Evolutionary conservation across 2,888 invertebrate genomes (phyloP).

Genomic region (Tyria jacobaeae): DNA sequence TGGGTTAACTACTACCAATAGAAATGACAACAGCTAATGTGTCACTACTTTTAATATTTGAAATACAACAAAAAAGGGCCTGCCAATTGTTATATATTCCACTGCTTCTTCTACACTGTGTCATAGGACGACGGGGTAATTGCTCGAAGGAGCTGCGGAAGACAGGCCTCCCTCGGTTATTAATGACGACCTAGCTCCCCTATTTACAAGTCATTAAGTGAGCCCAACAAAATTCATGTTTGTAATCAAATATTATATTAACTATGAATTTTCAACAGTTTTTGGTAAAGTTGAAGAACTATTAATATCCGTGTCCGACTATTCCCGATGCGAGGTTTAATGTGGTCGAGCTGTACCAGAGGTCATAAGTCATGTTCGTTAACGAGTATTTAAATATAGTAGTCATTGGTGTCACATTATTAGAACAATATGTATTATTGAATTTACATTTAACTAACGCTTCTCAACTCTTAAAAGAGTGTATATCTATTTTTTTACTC

Average conservation of each 20-base stretch:
- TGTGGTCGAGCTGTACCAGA: too few species aligned
- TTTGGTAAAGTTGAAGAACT: conserved; percentile 1
- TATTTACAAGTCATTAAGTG: conserved; percentile 73
- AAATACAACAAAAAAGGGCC: neutral
- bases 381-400: too few species aligned
- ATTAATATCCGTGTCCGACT: too few species aligned
- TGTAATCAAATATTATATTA: conserved; percentile 59
- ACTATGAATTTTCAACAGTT: conserved; percentile 51
- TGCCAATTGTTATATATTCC: neutral
- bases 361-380: too few species aligned
- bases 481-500: too few species aligned
- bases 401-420: too few species aligned
- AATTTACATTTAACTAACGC: too few species aligned
- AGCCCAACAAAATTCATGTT: conserved; percentile 61
- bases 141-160: conserved; percentile 77
- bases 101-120: conserved; percentile 32
- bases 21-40: neutral
- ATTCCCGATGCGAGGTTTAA: too few species aligned
- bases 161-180: conserved; percentile 67
- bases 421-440: too few species aligned
- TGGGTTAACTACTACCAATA: neutral
- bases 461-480: too few species aligned
- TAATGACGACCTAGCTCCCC: conserved; percentile 63
- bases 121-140: conserved; percentile 62
- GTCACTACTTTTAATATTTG: neutral